Evolutionary conservation across 1,140 invertebrate genomes (phyloP).

Genomic region (Monochamus saltuarius): DNA sequence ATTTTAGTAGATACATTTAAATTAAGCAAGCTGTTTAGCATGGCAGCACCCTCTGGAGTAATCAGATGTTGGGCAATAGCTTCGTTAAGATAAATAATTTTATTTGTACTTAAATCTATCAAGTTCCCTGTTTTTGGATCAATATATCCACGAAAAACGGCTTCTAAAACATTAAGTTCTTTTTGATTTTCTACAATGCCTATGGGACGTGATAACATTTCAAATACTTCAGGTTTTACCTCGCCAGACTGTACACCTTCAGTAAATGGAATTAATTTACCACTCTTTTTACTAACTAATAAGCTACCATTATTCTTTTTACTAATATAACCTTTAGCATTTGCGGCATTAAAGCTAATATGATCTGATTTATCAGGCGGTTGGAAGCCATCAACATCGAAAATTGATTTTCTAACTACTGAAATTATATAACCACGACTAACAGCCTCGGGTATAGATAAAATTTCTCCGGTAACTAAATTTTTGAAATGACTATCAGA

Average conservation of each 20-base stretch:
- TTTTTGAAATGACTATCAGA: constrained; percentile 73
- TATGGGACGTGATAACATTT: constrained; percentile 80
- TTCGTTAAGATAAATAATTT: constrained; percentile 78
- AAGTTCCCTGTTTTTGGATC: constrained; percentile 86
- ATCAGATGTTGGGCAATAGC: constrained; percentile 83
- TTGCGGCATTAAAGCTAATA: constrained; percentile 83
- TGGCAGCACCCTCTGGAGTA: constrained; percentile 79
- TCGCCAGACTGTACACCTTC: constrained; percentile 67
- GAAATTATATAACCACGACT: constrained; percentile 86
- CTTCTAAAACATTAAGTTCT: constrained; percentile 81
- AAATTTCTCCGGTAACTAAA: constrained; percentile 66
- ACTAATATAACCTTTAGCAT: constrained; percentile 76
- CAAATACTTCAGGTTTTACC: constrained; percentile 74
- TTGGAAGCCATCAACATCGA: constrained; percentile 89
- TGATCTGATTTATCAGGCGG: constrained; percentile 79
- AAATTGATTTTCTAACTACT: constrained; percentile 83
- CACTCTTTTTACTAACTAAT: constrained; percentile 72
- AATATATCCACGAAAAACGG: constrained; percentile 78
- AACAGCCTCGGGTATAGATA: constrained; percentile 79
- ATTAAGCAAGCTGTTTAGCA: constrained; percentile 79
- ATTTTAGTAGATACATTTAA: constrained; percentile 84
- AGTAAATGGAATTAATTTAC: constrained; percentile 71
- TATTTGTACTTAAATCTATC: constrained; percentile 73
- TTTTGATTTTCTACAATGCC: constrained; percentile 74
- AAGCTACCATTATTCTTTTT: constrained; percentile 70